Conservation (phyloP, 1,140 invertebrate species). For the Dufourea novaeangliae region DNA sequence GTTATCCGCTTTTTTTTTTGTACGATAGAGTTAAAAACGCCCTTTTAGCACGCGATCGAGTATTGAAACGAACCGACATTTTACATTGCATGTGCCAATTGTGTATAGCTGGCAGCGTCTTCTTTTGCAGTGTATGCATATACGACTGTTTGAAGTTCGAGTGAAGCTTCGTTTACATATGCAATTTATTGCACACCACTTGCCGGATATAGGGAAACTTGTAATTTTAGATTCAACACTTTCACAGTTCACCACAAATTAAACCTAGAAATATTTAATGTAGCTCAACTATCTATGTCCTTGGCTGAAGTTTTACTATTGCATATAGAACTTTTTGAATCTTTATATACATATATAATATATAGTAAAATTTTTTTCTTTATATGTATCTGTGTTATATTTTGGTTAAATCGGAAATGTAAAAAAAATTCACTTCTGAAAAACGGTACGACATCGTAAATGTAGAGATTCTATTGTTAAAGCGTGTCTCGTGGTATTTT, state of each 20-base stretch:
- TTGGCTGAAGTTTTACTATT: not conserved
- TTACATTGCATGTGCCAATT: slow-evolving; percentile 58
- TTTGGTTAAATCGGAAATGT: not conserved
- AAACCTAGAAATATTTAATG: too few relatives aligned
- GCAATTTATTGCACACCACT: slow-evolving; percentile 2
- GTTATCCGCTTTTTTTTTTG: slow-evolving; percentile 25
- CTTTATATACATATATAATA: too few relatives aligned
- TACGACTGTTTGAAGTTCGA: slow-evolving; percentile 15
- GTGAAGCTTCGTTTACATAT: slow-evolving; percentile 11
- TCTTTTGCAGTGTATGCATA: slow-evolving; percentile 26
- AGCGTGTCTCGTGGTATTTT: not conserved
- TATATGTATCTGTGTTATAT: not conserved
- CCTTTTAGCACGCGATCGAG: slow-evolving; percentile 9
- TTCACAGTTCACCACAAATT: slow-evolving; percentile 1
- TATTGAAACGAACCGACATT: slow-evolving; percentile 9
- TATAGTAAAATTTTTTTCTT: not conserved
- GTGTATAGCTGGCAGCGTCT: slow-evolving; percentile 41
- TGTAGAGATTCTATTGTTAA: not conserved
- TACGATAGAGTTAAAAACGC: slow-evolving; percentile 10
- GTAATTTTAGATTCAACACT: slow-evolving; percentile 13
- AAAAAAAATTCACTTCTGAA: not conserved
- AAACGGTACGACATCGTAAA: not conserved
- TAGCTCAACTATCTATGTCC: not conserved
- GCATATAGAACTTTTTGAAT: not conserved
- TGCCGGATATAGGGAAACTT: slow-evolving; percentile 7